These are phyloP conservation scores for Resseliella maxima DNA, from an alignment of 2,888 invertebrate genomes.

Conservation along the genomic window DNA sequence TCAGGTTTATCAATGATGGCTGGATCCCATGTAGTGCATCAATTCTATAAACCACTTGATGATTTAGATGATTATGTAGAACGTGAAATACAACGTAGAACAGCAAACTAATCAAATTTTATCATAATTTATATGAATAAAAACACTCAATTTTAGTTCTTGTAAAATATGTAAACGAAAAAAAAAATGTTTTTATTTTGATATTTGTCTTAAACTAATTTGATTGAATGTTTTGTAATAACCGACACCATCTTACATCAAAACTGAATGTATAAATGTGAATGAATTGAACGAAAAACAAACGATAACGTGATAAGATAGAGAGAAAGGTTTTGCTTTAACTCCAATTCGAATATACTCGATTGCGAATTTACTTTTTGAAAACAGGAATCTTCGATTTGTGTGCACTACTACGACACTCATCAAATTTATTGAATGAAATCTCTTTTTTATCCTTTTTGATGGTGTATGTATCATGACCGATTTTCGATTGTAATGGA, in stretches of 20 bases:
- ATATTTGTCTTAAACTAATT: neutral
- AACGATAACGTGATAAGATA: neutral
- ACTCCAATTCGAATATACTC: too few relatives aligned
- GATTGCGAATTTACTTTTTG: neutral
- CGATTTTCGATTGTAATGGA: neutral
- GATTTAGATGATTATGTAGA: conserved; percentile 26
- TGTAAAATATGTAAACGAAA: neutral
- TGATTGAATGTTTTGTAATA: neutral
- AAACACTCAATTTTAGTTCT: neutral
- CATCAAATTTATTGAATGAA: neutral
- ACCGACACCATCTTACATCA: conserved; percentile 10
- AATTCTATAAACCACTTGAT: neutral
- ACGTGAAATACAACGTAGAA: neutral
- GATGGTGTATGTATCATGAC: neutral
- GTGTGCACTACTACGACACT: neutral
- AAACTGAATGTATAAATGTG: neutral
- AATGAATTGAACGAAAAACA: neutral
- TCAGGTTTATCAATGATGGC: neutral
- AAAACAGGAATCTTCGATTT: conserved; percentile 18
- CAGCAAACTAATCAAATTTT: neutral
- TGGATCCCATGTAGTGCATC: conserved; percentile 4
- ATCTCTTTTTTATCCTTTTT: neutral
- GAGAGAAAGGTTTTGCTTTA: neutral
- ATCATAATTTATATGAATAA: neutral
- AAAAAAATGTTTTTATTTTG: neutral